A percentile compares a stretch with the other conserved stretches of the same genome.
These are phyloP conservation scores for Prolemur simus DNA, from an alignment of 2,113 vertebrate genomes.

Conservation along the genomic window DNA sequence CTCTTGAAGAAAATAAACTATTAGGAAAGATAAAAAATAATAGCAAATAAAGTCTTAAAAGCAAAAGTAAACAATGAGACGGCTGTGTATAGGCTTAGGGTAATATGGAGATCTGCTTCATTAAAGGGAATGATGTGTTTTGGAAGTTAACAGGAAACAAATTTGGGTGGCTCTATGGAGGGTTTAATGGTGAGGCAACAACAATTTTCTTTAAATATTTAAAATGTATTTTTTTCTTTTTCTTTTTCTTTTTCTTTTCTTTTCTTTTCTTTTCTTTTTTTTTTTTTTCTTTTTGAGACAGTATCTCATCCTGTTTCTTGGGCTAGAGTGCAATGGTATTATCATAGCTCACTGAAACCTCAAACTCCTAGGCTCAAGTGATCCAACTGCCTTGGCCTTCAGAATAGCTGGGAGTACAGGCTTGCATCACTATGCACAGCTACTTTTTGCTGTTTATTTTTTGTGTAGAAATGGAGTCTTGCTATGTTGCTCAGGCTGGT, in stretches of 20 bases:
- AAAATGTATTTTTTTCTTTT: background rate
- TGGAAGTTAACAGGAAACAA: background rate
- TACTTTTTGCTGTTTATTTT: too few species aligned
- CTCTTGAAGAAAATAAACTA: background rate
- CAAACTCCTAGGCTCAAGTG: too few species aligned
- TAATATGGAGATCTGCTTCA: background rate
- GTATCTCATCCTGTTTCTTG: too few species aligned
- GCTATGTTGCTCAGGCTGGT: too few species aligned
- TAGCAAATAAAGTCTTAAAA: background rate
- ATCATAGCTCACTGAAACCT: too few species aligned
- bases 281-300: too few species aligned
- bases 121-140: background rate
- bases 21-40: background rate
- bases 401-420: too few species aligned
- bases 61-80: background rate
- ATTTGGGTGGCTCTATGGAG: background rate
- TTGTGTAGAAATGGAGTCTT: too few species aligned
- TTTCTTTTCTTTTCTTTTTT: rapidly evolving
- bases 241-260: too few species aligned
- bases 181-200: background rate
- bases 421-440: too few species aligned
- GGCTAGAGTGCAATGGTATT: too few species aligned
- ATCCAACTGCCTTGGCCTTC: too few species aligned
- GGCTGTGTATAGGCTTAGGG: background rate
- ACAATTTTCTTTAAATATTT: background rate